Percentiles rank a stretch among this genome's conserved stretches.
These are phyloP conservation scores for Caenorhabditis zanzibari DNA, from an alignment of 2,888 invertebrate genomes.

Conservation along the genomic window DNA sequence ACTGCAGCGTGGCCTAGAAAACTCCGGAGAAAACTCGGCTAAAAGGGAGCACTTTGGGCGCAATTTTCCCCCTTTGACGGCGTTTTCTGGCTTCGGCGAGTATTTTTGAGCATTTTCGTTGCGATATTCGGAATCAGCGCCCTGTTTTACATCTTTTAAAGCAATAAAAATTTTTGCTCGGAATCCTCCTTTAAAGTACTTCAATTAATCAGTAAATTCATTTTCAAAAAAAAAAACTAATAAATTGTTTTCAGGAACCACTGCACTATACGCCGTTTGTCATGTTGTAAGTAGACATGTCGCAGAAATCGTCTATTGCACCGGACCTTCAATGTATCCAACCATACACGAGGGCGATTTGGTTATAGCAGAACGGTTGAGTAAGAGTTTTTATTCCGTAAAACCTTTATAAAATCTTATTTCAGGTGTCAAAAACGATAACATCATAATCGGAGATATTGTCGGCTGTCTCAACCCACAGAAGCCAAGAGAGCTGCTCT, in stretches of 20 bases:
- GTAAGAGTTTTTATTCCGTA: conserved; percentile 28
- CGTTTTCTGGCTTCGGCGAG: no score
- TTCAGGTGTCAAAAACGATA: conserved; percentile 48
- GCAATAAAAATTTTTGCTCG: no score
- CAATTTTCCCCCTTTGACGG: no score
- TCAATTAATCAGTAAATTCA: no score
- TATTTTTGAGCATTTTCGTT: no score
- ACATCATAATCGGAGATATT: conserved; percentile 74
- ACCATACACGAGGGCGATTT: conserved; percentile 80
- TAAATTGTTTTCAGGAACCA: conserved; percentile 66
- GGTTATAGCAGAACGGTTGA: conserved; percentile 78
- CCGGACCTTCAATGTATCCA: conserved; percentile 80
- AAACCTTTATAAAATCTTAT: not conserved
- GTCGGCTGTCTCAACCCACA: conserved; percentile 78
- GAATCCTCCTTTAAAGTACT: no score
- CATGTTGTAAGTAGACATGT: conserved; percentile 70
- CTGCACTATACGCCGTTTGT: conserved; percentile 69
- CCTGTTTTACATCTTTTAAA: no score
- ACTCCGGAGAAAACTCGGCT: no score
- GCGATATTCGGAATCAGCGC: no score
- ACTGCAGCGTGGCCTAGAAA: no score
- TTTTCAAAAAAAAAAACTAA: no score
- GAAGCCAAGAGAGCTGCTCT: conserved; percentile 72
- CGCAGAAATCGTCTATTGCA: conserved; percentile 77
- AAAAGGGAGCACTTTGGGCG: no score